Evolutionary conservation across 2,113 vertebrate species (phyloP).

Genomic region (Scomber japonicus): DNA sequence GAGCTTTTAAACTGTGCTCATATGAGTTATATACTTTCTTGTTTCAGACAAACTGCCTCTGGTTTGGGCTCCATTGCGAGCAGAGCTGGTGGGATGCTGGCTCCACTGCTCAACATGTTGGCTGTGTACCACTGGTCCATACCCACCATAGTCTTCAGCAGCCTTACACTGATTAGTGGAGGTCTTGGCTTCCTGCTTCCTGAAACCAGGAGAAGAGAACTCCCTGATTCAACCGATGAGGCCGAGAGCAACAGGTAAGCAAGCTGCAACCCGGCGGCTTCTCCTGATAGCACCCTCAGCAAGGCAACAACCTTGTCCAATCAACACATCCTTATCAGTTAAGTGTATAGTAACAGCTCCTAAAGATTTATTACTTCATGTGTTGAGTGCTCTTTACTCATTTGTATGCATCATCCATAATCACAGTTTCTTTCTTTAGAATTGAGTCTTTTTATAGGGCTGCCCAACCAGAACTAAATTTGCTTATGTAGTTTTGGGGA

Average conservation of each 20-base stretch:
- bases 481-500: no score
- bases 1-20: background rate
- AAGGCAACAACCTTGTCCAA: no score
- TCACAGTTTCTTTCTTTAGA: no score
- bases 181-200: conserved; percentile 82
- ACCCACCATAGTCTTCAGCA: conserved; percentile 80
- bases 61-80: conserved; percentile 77
- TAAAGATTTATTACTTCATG: no score
- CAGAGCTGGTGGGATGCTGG: conserved; percentile 71
- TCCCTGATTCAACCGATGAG: conserved; percentile 77
- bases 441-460: no score
- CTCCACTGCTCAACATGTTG: conserved; percentile 81
- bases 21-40: background rate
- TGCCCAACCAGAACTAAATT: no score
- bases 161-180: conserved; percentile 60
- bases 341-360: no score
- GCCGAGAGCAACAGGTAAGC: conserved; percentile 26
- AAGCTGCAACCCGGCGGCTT: background rate
- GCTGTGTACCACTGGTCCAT: conserved; percentile 62
- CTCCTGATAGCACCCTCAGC: background rate
- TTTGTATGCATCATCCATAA: no score
- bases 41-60: conserved; percentile 83
- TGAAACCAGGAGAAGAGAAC: conserved; percentile 77
- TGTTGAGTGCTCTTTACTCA: no score
- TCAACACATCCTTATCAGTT: no score